Evolutionary conservation across 2,888 invertebrate genomes (phyloP).

Genomic region (Drosophila greeni): DNA sequence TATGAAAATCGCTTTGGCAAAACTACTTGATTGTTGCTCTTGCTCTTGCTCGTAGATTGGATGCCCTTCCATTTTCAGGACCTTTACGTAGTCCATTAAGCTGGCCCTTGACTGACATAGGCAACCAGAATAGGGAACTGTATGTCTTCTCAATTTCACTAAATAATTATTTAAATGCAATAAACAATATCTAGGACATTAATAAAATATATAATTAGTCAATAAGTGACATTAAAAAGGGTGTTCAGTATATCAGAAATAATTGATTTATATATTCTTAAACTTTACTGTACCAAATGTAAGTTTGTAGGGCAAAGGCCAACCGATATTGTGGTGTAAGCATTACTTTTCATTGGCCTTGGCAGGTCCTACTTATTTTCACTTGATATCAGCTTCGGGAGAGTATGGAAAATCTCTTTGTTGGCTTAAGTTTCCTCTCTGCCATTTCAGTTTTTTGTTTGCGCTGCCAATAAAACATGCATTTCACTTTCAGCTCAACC

Average conservation of each 20-base stretch:
- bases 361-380: not conserved
- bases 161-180: too few species aligned
- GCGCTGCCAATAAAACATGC: conserved; percentile 53
- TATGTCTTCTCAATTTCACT: too few species aligned
- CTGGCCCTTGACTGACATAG: not conserved
- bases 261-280: too few species aligned
- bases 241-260: not conserved
- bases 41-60: not conserved
- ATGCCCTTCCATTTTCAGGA: conserved; percentile 12
- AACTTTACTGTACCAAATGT: not conserved
- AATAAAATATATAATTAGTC: too few species aligned
- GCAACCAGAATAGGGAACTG: too few species aligned
- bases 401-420: conserved; percentile 17
- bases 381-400: not conserved
- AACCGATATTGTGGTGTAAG: not conserved
- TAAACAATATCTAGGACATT: too few species aligned
- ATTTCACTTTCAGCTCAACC: conserved; percentile 35
- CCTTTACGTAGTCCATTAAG: not conserved
- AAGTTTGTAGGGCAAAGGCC: not conserved
- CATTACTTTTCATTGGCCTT: not conserved
- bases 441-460: conserved; percentile 21
- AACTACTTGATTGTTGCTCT: conserved; percentile 28
- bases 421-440: conserved; percentile 19
- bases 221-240: too few species aligned
- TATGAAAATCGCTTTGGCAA: conserved; percentile 27